A percentile compares a stretch with the other conserved stretches of the same genome.
Evolutionary conservation across 2,888 invertebrate genomes (phyloP).

Genomic region (Ichneumoninae sp.): DNA sequence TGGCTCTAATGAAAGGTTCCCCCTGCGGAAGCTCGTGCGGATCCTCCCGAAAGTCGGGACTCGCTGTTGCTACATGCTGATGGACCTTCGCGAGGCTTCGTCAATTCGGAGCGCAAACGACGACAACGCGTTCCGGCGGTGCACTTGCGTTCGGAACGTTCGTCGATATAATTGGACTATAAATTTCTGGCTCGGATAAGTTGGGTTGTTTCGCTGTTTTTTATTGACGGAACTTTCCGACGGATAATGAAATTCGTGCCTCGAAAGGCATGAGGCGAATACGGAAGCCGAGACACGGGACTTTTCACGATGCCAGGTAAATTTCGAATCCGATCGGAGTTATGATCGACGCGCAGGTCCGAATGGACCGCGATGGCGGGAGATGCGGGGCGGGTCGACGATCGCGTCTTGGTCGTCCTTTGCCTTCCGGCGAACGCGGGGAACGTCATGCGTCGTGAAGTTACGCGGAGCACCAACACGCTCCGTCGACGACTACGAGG

Average conservation of each 20-base stretch:
- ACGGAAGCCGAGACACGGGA: not conserved
- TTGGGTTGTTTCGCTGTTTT: not conserved
- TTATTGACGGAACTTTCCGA: not conserved
- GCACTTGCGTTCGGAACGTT: not conserved
- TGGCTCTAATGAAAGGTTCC: conserved; percentile 69
- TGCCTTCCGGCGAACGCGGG: not conserved
- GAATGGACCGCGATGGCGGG: not conserved
- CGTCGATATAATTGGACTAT: conserved; percentile 8
- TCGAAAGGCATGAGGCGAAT: not conserved
- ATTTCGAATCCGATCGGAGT: not conserved
- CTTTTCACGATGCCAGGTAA: not conserved
- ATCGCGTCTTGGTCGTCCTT: not conserved
- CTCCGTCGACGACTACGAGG: conserved; percentile 55
- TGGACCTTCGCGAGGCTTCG: not conserved
- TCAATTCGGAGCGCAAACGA: conserved; percentile 3
- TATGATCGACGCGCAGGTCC: not conserved
- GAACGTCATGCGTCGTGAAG: not conserved
- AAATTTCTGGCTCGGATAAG: not conserved
- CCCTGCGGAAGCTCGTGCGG: conserved; percentile 3
- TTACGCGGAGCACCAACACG: not conserved
- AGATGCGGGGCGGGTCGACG: not conserved
- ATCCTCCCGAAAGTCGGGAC: not conserved
- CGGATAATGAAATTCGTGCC: not conserved
- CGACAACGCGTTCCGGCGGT: not conserved
- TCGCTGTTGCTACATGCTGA: not conserved